These are phyloP conservation scores for Apodemus speciosus DNA, from an alignment of 2,113 vertebrate species.

Conservation along the genomic window DNA sequence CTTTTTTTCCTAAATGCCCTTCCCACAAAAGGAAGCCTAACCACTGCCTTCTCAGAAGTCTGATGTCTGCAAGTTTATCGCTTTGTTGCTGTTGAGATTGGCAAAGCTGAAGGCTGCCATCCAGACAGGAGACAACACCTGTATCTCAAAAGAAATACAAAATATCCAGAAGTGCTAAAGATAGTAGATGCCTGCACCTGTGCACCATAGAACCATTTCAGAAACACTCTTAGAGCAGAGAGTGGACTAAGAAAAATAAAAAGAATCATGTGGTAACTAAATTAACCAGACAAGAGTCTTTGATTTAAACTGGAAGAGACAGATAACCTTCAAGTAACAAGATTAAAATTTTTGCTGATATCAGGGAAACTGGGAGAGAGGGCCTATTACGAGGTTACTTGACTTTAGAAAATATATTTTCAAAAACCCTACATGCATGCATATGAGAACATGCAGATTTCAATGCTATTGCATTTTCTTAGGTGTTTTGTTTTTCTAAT, in stretches of 20 bases:
- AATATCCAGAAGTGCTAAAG: not conserved
- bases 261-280: not conserved
- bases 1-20: not conserved
- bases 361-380: not conserved
- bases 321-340: slow-evolving; percentile 55
- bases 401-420: slow-evolving; percentile 24
- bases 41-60: not conserved
- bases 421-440: not conserved
- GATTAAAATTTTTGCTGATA: slow-evolving; percentile 62
- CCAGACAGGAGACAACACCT: not conserved
- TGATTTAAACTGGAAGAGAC: slow-evolving; percentile 60
- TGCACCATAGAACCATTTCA: not conserved
- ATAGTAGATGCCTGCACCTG: accelerated
- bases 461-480: not conserved
- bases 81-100: not conserved
- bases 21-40: not conserved
- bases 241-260: not conserved
- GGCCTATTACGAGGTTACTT: slow-evolving; percentile 45
- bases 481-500: not conserved
- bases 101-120: not conserved
- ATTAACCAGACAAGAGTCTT: slow-evolving; percentile 7
- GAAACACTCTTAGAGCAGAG: not conserved
- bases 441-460: slow-evolving; percentile 9
- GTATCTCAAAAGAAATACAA: not conserved
- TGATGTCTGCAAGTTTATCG: not conserved